These are phyloP conservation scores for Pilophorus perplexus DNA, from an alignment of 2,888 invertebrate genomes.

Conservation along the genomic window DNA sequence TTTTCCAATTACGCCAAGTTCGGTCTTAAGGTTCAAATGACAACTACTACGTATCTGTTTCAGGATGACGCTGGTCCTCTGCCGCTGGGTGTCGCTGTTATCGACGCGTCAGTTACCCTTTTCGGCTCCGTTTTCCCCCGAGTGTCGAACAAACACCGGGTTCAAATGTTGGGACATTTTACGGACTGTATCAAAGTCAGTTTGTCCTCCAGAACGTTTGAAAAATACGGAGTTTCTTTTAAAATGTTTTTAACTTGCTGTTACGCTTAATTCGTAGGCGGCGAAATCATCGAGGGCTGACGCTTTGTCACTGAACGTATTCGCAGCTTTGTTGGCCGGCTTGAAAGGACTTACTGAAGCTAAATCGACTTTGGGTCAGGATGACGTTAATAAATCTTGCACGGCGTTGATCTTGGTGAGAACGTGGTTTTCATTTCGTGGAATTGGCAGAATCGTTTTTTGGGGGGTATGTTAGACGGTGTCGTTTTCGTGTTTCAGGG, in stretches of 20 bases:
- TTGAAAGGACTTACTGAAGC: slow-evolving; percentile 83
- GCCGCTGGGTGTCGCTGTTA: slow-evolving; percentile 92
- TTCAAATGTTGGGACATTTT: slow-evolving; percentile 97
- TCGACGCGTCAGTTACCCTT: slow-evolving; percentile 87
- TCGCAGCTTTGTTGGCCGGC: slow-evolving; percentile 87
- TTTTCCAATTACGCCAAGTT: too few species aligned
- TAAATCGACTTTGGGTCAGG: slow-evolving; percentile 81
- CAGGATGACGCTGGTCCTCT: slow-evolving; percentile 73
- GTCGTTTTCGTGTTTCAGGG: slow-evolving; percentile 58
- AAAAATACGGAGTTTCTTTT: too few species aligned
- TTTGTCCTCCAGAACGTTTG: too few species aligned
- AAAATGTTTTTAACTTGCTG: not conserved
- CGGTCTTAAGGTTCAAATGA: too few species aligned
- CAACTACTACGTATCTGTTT: too few species aligned
- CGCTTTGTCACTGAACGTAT: slow-evolving; percentile 93
- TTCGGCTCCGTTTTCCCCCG: slow-evolving; percentile 93
- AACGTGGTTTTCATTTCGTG: not conserved
- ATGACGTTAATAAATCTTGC: slow-evolving; percentile 83
- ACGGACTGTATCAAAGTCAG: slow-evolving; percentile 77
- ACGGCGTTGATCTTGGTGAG: slow-evolving; percentile 74
- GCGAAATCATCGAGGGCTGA: slow-evolving; percentile 91
- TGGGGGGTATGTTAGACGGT: not conserved
- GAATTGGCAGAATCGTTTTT: too few species aligned
- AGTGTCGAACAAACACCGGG: slow-evolving; percentile 91
- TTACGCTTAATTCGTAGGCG: slow-evolving; percentile 54